These are phyloP conservation scores for Agapornis canus DNA, from an alignment of 2,797 vertebrate species.

Conservation along the genomic window DNA sequence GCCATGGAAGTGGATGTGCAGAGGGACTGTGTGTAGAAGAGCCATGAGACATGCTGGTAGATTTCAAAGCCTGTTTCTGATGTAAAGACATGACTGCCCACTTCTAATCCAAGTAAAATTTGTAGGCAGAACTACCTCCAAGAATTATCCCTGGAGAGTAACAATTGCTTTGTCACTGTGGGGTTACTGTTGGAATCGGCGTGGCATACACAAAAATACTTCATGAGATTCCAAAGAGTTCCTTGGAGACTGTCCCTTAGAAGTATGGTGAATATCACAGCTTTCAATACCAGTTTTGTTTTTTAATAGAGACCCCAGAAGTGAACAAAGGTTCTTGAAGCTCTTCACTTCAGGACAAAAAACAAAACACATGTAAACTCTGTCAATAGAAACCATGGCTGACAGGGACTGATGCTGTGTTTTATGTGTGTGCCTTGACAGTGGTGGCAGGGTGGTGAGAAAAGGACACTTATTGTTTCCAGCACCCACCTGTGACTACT, in stretches of 20 bases:
- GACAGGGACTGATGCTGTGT: not conserved
- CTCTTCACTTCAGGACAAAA: not conserved
- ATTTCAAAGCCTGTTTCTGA: not conserved
- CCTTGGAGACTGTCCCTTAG: accelerated
- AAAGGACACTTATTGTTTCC: not conserved
- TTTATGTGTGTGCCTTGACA: not conserved
- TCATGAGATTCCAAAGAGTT: not conserved
- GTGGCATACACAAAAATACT: not conserved
- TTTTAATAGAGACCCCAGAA: not conserved
- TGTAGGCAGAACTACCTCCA: not conserved
- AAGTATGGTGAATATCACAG: not conserved
- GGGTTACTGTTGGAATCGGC: not conserved
- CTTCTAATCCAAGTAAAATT: not conserved
- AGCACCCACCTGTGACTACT: not conserved
- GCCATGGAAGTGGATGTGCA: not conserved
- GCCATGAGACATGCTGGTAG: not conserved
- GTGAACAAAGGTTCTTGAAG: not conserved
- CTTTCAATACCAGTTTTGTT: accelerated
- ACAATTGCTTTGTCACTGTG: not conserved
- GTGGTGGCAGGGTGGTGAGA: not conserved
- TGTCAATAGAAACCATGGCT: not conserved
- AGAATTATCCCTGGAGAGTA: not conserved
- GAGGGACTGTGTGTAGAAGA: not conserved
- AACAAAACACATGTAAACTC: not conserved
- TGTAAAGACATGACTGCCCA: not conserved